Evolutionary conservation across 2,113 vertebrate species (phyloP), one percentile per base, ranked within the genome.

Genomic region (Scomber colias): DNA sequence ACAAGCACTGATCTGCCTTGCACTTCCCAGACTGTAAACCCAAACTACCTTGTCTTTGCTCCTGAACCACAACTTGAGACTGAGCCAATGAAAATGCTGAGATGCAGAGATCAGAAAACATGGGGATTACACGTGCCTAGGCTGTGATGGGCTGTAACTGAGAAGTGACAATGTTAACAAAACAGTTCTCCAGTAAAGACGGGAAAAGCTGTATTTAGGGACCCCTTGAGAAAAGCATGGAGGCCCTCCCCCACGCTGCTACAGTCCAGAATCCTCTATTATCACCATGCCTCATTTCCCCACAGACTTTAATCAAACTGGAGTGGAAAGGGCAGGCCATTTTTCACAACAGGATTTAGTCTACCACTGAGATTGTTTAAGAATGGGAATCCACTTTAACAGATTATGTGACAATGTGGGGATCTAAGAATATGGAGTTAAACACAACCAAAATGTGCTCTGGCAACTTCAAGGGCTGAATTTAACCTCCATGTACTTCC

Each of bases 291-390:
- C 71, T 86, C 76, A 82, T 77, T 83, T 80, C 71, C 73, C 48
- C 62, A 40, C 27, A 79, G 82, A 77, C 83, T 79, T 87, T 74
- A 87, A 85, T 82, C 82, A 82, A 82, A 70, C 75, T 27, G 6
- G 59, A 84, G 62, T 62, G 55, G 49, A 84, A 87, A 77, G 74
- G 77, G 56, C 69, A 82, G 53, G 27, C n/a, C 54, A 69, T 85
- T 84, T 77, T 82, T 82, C 68, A 75, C 51, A 71, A 65, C 10
- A 57, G 54, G 48, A 19, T 15, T 17, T 2, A 30, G n/a, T 4
- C 46, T 31, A 55, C 21, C 24, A 45, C 14, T 63, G 53, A 71
- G 67, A 70, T 2, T 8, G 48, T 49, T 75, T 14, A 53, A 77
- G 21, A 83, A 64, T 3, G 2, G 27, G 59, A 49, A 54, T 68